A percentile compares a stretch with the other conserved stretches of the same genome.
phyloP scores from a whole-genome alignment of 2,113 vertebrate species.

The Eidolon helvum region DNA sequence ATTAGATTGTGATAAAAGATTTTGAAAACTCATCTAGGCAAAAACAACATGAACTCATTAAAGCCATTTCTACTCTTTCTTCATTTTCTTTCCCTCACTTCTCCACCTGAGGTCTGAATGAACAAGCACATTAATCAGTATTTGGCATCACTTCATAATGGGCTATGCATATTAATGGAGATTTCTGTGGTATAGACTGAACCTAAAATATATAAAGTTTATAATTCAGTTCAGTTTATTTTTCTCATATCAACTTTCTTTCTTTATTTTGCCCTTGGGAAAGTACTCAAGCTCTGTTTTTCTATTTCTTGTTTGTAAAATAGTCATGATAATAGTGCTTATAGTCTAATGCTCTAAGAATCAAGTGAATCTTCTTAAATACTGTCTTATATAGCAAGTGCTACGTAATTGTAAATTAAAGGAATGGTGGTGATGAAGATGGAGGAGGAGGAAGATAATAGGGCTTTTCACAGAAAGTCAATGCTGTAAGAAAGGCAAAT shows the following conservation, averaged over 20 bases:
- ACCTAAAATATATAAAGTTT: neutral
- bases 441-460: neutral
- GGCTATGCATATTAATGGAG: neutral
- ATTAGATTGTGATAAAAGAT: constrained; percentile 42
- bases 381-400: neutral
- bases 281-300: neutral
- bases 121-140: constrained; percentile 34
- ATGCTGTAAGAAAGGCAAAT: neutral
- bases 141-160: neutral
- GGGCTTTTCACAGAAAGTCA: neutral
- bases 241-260: neutral
- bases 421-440: neutral
- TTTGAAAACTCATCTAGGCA: constrained; percentile 5
- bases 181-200: neutral
- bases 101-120: neutral
- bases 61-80: neutral
- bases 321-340: neutral
- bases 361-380: neutral
- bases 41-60: constrained; percentile 48
- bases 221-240: neutral
- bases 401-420: neutral
- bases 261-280: neutral
- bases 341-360: neutral
- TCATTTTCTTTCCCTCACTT: constrained; percentile 28
- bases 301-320: neutral